These are phyloP conservation scores for Malurus cyaneus DNA, from an alignment of 2,113 vertebrate species.

Conservation along the genomic window DNA sequence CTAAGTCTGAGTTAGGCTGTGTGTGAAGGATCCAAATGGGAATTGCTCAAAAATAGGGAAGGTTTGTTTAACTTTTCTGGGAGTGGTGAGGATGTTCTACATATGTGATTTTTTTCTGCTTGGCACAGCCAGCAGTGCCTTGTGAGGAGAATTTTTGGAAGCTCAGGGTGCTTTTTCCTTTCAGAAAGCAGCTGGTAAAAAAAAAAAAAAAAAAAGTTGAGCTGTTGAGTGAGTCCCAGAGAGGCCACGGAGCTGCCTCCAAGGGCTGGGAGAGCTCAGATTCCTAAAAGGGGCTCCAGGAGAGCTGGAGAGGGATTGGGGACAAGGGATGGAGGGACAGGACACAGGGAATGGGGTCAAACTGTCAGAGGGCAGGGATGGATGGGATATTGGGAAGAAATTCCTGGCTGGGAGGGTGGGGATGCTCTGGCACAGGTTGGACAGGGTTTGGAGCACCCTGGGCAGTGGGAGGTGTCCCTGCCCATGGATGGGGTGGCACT, in stretches of 20 bases:
- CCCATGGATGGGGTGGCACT: background rate
- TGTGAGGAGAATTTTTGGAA: background rate
- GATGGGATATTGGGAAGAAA: background rate
- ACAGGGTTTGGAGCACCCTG: background rate
- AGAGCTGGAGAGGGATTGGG: background rate
- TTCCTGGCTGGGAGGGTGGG: background rate
- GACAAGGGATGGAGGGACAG: background rate
- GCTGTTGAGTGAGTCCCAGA: background rate
- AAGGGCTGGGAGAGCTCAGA: background rate
- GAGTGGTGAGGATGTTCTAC: background rate
- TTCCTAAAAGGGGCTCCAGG: background rate
- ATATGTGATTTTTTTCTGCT: background rate
- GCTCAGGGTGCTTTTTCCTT: background rate
- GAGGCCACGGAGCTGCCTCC: rapidly evolving
- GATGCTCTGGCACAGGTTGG: background rate
- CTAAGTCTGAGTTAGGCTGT: background rate
- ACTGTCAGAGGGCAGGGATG: background rate
- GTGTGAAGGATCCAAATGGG: background rate
- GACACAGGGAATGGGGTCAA: background rate
- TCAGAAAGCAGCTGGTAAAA: background rate
- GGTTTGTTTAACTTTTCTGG: background rate
- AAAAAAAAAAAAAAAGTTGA: background rate
- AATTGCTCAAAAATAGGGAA: background rate
- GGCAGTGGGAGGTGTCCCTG: background rate
- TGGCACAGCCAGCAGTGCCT: background rate